A percentile compares a stretch with the other conserved stretches of the same genome.
phyloP scores from a whole-genome alignment of 2,888 invertebrate genomes.

The Bombylius major region DNA sequence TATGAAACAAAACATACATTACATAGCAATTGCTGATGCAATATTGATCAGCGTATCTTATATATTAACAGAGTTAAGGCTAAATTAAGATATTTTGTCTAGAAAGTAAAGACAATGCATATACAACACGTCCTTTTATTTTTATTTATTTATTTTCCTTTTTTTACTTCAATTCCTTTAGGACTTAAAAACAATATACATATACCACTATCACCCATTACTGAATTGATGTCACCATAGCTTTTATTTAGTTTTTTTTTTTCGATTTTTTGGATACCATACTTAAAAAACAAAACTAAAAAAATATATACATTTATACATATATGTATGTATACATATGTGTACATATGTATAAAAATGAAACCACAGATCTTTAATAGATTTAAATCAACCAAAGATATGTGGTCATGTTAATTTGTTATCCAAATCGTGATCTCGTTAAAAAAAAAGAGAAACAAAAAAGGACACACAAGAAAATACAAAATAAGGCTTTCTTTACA shows the following conservation, averaged over 20 bases:
- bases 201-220: no score
- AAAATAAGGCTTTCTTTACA: constrained; percentile 5
- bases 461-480: constrained; percentile 13
- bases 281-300: no score
- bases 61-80: constrained; percentile 4
- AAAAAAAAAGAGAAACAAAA: constrained; percentile 11
- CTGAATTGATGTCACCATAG: no score
- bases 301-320: neutral
- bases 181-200: no score
- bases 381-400: constrained; percentile 14
- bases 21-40: neutral
- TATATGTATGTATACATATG: neutral
- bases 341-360: neutral
- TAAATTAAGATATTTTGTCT: constrained; percentile 20
- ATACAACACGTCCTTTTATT: neutral
- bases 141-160: neutral
- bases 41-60: neutral
- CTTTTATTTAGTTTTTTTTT: no score
- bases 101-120: constrained; percentile 11
- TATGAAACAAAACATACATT: no score
- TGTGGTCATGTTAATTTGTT: constrained; percentile 20
- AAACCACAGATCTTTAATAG: constrained; percentile 3
- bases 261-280: no score
- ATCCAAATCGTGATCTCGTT: constrained; percentile 23
- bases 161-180: no score